phyloP scores from a whole-genome alignment of 2,113 vertebrate species.

The Chaetura pelagica region DNA sequence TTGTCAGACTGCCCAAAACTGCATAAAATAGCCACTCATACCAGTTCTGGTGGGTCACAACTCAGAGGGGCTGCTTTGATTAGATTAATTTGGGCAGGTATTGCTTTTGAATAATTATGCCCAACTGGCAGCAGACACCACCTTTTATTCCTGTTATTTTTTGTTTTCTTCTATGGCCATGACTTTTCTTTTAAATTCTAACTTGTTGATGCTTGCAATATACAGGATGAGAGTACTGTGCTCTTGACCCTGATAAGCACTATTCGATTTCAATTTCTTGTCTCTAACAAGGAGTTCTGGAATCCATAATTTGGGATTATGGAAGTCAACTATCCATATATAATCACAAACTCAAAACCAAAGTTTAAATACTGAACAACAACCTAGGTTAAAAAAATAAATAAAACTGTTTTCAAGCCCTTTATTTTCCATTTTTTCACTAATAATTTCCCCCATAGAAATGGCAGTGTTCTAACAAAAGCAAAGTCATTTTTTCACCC shows the following conservation, averaged over 20 bases:
- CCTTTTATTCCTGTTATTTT: background rate
- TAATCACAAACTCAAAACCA: background rate
- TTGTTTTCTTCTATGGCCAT: accelerated
- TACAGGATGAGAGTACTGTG: background rate
- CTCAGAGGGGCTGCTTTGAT: background rate
- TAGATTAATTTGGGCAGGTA: background rate
- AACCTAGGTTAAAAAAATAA: background rate
- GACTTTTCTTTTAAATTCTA: background rate
- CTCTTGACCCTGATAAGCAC: background rate
- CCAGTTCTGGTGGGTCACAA: background rate
- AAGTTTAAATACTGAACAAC: background rate
- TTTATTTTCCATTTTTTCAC: background rate
- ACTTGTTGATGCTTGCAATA: background rate
- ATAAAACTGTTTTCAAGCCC: background rate
- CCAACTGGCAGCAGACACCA: background rate
- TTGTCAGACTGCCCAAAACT: background rate
- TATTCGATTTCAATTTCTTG: background rate
- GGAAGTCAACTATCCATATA: background rate
- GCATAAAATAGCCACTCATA: background rate
- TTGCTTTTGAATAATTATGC: background rate
- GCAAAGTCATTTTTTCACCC: background rate
- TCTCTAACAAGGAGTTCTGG: background rate
- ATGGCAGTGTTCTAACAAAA: background rate
- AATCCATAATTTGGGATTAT: background rate
- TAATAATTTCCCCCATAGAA: background rate